A percentile compares a stretch with the other conserved stretches of the same genome.
Conservation (phyloP, 2,888 invertebrate genomes). For the Volucella inflata region DNA sequence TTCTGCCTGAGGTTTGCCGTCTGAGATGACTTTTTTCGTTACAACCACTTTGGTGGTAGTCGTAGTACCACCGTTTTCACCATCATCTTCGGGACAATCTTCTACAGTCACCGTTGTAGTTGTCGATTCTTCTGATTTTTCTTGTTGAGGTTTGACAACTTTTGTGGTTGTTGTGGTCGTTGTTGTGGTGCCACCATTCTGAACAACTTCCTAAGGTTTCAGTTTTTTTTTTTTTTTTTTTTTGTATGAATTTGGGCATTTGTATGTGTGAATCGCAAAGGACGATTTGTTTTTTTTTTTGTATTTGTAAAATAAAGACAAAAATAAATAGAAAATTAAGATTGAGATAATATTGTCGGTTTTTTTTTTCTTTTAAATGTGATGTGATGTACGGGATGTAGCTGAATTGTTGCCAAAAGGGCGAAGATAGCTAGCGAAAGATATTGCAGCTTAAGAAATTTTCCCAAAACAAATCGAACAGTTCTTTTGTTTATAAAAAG, state of each 20-base stretch:
- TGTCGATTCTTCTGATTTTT: constrained; percentile 34
- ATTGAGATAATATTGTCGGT: neutral
- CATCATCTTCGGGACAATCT: constrained; percentile 50
- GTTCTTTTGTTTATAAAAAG: too few species aligned
- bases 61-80: neutral
- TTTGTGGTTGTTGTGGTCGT: constrained; percentile 42
- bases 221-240: constrained; percentile 4
- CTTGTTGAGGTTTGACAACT: constrained; percentile 22
- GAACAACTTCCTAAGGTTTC: constrained; percentile 52
- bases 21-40: constrained; percentile 24
- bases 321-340: constrained; percentile 23
- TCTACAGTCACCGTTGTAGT: constrained; percentile 34
- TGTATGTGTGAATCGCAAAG: constrained; percentile 33
- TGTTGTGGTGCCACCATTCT: constrained; percentile 52
- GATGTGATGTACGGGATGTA: neutral
- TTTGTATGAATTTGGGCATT: constrained; percentile 23
- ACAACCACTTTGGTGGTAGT: constrained; percentile 26
- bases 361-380: neutral
- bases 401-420: neutral
- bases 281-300: constrained; percentile 19
- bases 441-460: too few species aligned
- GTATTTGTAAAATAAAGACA: constrained; percentile 34
- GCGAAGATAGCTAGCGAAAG: too few species aligned
- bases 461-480: too few species aligned
- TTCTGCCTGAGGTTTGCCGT: neutral